Conservation (phyloP, 2,888 invertebrate species). For the Caenorhabditis panamensis region DNA sequence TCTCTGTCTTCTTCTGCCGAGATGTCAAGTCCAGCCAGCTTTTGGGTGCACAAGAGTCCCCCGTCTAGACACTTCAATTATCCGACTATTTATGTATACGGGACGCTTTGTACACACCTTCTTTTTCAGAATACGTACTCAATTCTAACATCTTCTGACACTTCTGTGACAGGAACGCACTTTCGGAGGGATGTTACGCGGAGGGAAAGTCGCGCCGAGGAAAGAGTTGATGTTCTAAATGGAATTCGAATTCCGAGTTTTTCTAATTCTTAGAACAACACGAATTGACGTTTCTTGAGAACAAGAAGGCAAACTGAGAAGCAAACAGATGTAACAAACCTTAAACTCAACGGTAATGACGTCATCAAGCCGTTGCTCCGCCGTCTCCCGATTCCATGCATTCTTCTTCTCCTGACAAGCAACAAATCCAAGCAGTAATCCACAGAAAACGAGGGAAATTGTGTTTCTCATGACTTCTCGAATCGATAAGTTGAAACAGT, state of each 20-base stretch:
- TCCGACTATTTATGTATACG: not conserved
- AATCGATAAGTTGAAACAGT: conserved; percentile 41
- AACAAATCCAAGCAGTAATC: conserved; percentile 17
- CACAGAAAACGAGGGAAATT: not conserved
- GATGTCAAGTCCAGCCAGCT: not conserved
- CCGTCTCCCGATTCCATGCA: conserved; percentile 40
- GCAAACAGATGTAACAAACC: too few species aligned
- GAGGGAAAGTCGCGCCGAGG: too few species aligned
- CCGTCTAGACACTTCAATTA: not conserved
- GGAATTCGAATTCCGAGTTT: too few species aligned
- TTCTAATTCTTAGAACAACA: not conserved
- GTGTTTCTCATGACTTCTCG: conserved; percentile 32
- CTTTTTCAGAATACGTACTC: not conserved
- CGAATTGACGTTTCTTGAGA: not conserved
- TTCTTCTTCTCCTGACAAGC: conserved; percentile 25
- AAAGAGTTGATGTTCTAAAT: too few species aligned
- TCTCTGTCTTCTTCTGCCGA: not conserved
- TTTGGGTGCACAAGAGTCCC: too few species aligned
- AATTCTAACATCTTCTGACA: conserved; percentile 1
- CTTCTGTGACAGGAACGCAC: not conserved
- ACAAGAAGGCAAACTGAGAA: not conserved
- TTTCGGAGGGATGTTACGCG: too few species aligned
- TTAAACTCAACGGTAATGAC: conserved; percentile 48
- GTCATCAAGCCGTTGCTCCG: conserved; percentile 49
- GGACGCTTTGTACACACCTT: not conserved